These are phyloP conservation scores for Drosophila jambulina DNA, from an alignment of 1,140 invertebrate genomes.

Conservation along the genomic window DNA sequence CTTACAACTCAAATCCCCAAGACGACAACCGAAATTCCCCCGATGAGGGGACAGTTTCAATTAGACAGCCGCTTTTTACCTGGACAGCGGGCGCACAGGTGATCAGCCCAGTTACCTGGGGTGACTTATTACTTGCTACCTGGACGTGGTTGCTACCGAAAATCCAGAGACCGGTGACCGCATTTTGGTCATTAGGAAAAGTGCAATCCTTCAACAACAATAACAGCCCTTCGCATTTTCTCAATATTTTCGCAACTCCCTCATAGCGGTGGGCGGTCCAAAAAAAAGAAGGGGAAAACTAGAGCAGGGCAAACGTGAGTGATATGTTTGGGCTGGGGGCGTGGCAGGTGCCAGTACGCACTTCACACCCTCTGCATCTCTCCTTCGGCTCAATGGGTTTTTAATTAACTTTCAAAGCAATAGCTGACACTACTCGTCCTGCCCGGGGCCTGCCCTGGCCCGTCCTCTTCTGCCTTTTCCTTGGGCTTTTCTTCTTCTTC, in stretches of 20 bases:
- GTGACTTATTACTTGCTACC: conserved; percentile 2
- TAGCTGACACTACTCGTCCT: conserved; percentile 11
- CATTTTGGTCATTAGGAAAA: conserved; percentile 43
- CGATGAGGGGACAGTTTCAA: conserved; percentile 32
- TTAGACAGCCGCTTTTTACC: conserved; percentile 24
- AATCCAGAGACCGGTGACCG: conserved; percentile 21
- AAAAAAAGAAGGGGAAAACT: not conserved
- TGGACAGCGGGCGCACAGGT: not conserved
- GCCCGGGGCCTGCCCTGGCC: not conserved
- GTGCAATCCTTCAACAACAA: conserved; percentile 17
- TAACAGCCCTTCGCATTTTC: conserved; percentile 14
- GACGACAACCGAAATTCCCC: conserved; percentile 35
- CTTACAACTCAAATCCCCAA: conserved; percentile 66
- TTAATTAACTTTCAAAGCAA: conserved; percentile 62
- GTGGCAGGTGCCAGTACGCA: conserved; percentile 26
- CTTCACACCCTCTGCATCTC: conserved; percentile 34
- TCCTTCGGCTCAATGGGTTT: conserved; percentile 38
- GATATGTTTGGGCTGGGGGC: conserved; percentile 40
- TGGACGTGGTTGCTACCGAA: conserved; percentile 26
- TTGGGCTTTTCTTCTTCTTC: conserved; percentile 9
- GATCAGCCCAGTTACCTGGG: conserved; percentile 26
- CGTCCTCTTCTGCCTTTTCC: not conserved
- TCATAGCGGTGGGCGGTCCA: not conserved
- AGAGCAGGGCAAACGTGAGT: conserved; percentile 22
- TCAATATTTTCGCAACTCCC: conserved; percentile 5